Conservation (phyloP, 2,888 invertebrate species). For the Clitarchus hookeri region DNA sequence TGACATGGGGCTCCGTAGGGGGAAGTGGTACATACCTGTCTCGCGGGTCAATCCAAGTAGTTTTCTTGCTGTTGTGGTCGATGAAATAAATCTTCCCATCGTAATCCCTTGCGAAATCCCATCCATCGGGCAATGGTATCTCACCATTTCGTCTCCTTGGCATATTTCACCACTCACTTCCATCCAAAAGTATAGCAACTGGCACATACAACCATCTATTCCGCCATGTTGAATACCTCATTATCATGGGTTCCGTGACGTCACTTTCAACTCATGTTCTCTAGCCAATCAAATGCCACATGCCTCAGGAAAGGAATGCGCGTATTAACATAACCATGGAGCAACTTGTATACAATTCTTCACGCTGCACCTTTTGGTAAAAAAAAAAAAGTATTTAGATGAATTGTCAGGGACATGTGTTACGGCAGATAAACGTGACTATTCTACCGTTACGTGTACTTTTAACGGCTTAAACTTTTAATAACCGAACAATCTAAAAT, state of each 20-base stretch:
- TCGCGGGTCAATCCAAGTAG: constrained; percentile 98
- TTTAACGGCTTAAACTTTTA: too few species aligned
- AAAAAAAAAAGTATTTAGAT: not conserved
- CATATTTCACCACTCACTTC: constrained; percentile 80
- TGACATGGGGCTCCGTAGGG: constrained; percentile 43
- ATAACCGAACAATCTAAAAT: too few species aligned
- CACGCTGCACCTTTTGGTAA: not conserved
- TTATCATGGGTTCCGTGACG: constrained; percentile 76
- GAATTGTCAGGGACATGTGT: too few species aligned
- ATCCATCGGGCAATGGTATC: constrained; percentile 96
- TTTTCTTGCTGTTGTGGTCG: constrained; percentile 96
- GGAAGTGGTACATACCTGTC: constrained; percentile 77
- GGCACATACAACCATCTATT: constrained; percentile 70
- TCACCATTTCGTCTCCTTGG: constrained; percentile 90
- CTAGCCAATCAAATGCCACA: constrained; percentile 61
- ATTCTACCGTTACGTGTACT: too few species aligned
- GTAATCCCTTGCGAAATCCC: constrained; percentile 97
- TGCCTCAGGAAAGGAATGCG: constrained; percentile 59
- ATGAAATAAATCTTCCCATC: constrained; percentile 98
- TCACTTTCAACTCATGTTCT: too few species aligned
- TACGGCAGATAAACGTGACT: too few species aligned
- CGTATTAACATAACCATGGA: constrained; percentile 55
- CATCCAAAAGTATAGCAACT: constrained; percentile 69
- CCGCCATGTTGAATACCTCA: constrained; percentile 86
- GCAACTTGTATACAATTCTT: constrained; percentile 32